phyloP scores from a whole-genome alignment of 2,888 invertebrate species.

The Xanthia togata region DNA sequence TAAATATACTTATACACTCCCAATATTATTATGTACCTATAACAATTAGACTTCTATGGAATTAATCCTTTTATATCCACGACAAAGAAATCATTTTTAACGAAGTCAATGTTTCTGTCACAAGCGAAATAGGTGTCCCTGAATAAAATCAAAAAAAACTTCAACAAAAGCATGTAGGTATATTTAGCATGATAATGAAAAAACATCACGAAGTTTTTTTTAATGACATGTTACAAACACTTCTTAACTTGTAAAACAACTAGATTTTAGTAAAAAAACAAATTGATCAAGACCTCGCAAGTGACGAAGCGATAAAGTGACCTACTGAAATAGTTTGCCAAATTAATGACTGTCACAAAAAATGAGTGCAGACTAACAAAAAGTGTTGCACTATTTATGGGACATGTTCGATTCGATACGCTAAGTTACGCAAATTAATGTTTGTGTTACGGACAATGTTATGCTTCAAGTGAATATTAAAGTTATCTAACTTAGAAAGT shows the following conservation, averaged over 20 bases:
- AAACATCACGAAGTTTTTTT: not conserved
- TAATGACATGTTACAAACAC: conserved; percentile 3
- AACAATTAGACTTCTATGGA: not conserved
- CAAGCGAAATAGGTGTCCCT: not conserved
- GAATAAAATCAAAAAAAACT: not conserved
- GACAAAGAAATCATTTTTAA: not conserved
- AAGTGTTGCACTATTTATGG: conserved; percentile 53
- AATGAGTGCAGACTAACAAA: conserved; percentile 53
- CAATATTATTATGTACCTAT: not conserved
- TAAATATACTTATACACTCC: not conserved
- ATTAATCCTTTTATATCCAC: not conserved
- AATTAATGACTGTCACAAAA: conserved; percentile 57
- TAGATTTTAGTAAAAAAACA: not conserved
- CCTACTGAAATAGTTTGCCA: conserved; percentile 49
- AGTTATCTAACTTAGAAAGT: conserved; percentile 32
- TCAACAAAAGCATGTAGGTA: not conserved
- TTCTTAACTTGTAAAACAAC: not conserved
- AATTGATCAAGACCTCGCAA: not conserved
- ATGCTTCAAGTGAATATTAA: conserved; percentile 18
- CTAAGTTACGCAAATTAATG: conserved; percentile 60
- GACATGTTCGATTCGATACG: conserved; percentile 62
- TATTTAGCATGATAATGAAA: not conserved
- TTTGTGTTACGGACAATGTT: conserved; percentile 52
- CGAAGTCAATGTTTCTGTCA: not conserved
- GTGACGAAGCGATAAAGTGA: conserved; percentile 19